Percentiles rank a stretch among this genome's conserved stretches.
Conservation (phyloP, 2,113 vertebrate species). For the Theristicus caerulescens region DNA sequence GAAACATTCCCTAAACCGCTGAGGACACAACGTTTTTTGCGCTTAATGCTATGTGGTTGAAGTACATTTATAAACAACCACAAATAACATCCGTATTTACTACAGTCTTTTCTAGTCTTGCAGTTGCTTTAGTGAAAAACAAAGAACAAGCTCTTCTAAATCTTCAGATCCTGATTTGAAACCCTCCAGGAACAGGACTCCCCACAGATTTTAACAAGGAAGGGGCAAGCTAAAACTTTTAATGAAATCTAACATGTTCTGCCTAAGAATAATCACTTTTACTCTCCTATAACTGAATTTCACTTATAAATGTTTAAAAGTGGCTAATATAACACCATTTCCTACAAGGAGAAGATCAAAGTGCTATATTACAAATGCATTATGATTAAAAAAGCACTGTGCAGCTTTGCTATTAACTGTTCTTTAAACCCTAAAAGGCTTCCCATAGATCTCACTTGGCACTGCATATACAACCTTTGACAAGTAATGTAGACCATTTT, state of each 20-base stretch:
- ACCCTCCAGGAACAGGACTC: constrained; percentile 78
- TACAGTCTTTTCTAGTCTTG: constrained; percentile 67
- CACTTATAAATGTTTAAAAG: constrained; percentile 88
- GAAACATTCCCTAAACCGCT: not conserved
- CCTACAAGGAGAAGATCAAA: constrained; percentile 88
- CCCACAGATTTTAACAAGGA: constrained; percentile 84
- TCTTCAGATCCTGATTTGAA: constrained; percentile 82
- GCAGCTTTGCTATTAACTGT: constrained; percentile 96
- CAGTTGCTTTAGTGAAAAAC: constrained; percentile 64
- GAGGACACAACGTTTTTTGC: not conserved
- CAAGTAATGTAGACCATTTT: constrained; percentile 99
- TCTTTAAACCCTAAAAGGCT: constrained; percentile 98
- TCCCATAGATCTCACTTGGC: constrained; percentile 99
- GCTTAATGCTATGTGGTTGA: constrained; percentile 20
- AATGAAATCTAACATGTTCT: constrained; percentile 85
- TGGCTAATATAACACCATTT: constrained; percentile 88
- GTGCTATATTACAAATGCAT: constrained; percentile 93
- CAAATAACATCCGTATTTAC: constrained; percentile 77
- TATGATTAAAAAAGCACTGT: constrained; percentile 90
- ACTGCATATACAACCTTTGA: constrained; percentile 99
- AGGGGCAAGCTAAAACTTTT: constrained; percentile 84
- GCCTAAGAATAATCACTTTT: constrained; percentile 87
- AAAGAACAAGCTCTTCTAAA: constrained; percentile 72
- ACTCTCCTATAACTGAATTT: constrained; percentile 86
- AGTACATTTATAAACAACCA: constrained; percentile 62